Evolutionary conservation across 2,797 vertebrate genomes (phyloP).

Genomic region (Darevskia mixta): DNA sequence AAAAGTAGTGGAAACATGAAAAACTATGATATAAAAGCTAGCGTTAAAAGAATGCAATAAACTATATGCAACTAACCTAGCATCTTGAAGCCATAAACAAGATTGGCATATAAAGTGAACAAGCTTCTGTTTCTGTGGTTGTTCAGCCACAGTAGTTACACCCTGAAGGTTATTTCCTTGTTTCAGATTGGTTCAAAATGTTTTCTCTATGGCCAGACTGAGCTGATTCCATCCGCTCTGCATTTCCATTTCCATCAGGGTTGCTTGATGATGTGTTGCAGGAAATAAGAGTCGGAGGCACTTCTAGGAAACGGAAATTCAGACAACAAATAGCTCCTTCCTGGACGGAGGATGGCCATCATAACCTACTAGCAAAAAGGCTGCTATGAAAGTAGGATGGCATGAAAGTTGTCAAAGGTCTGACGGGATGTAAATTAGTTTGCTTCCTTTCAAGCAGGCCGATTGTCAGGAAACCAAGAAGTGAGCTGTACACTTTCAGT

Average conservation of each 20-base stretch:
- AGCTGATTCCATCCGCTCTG: neutral
- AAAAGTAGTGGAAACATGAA: neutral
- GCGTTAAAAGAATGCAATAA: neutral
- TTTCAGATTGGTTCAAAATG: constrained; percentile 18
- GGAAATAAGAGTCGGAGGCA: neutral
- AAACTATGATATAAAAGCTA: neutral
- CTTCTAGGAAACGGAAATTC: neutral
- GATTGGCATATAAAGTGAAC: neutral
- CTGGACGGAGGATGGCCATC: neutral
- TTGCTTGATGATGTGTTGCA: neutral
- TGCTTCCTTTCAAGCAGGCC: neutral
- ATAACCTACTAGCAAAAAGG: neutral
- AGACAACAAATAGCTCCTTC: neutral
- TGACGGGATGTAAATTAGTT: neutral
- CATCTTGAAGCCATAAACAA: constrained; percentile 4
- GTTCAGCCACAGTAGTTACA: neutral
- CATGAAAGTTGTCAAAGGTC: neutral
- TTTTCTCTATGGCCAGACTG: neutral
- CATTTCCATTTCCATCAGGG: neutral
- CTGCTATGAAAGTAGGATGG: neutral
- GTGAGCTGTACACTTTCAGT: neutral
- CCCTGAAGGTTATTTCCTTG: constrained; percentile 11
- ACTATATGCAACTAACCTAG: neutral
- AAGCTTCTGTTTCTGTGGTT: constrained; percentile 14
- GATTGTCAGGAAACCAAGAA: neutral